Conservation (phyloP, 1,140 invertebrate species). For the Procambarus virginalis region DNA sequence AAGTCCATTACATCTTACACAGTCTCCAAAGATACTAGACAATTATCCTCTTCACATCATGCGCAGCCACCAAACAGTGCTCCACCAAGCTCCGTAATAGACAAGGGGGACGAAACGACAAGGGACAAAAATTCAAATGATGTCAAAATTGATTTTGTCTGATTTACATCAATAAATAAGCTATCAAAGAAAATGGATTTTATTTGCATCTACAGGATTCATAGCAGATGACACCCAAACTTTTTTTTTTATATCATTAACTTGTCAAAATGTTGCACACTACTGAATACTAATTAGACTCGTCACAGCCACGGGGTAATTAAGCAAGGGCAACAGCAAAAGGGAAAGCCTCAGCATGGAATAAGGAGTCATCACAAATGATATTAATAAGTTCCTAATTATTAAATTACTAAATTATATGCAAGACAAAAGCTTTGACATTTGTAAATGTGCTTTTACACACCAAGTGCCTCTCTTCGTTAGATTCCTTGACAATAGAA, state of each 20-base stretch:
- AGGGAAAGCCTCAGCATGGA: constrained; percentile 27
- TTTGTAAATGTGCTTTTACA: not conserved
- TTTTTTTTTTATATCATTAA: not conserved
- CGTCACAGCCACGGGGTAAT: constrained; percentile 17
- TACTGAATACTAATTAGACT: constrained; percentile 2
- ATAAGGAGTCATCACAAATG: not conserved
- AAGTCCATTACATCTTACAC: not conserved
- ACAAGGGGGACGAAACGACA: constrained; percentile 4
- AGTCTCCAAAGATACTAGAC: not conserved
- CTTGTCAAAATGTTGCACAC: not conserved
- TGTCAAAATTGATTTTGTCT: not conserved
- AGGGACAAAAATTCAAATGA: not conserved
- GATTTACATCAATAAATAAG: not conserved
- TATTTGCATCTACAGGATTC: not conserved
- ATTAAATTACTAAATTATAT: not conserved
- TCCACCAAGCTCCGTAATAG: constrained; percentile 38
- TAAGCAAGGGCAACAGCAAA: constrained; percentile 8
- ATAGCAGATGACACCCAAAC: not conserved
- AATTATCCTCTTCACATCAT: constrained; percentile 35
- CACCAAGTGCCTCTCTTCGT: not conserved
- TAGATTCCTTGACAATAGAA: not conserved
- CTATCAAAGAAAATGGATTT: not conserved
- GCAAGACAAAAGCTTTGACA: not conserved
- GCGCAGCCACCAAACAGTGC: constrained; percentile 46
- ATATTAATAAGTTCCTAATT: not conserved